Evolutionary conservation across 2,797 vertebrate species (phyloP), one percentile per base, ranked within the genome.

Genomic region (Acrossocheilus wenchowensis): DNA sequence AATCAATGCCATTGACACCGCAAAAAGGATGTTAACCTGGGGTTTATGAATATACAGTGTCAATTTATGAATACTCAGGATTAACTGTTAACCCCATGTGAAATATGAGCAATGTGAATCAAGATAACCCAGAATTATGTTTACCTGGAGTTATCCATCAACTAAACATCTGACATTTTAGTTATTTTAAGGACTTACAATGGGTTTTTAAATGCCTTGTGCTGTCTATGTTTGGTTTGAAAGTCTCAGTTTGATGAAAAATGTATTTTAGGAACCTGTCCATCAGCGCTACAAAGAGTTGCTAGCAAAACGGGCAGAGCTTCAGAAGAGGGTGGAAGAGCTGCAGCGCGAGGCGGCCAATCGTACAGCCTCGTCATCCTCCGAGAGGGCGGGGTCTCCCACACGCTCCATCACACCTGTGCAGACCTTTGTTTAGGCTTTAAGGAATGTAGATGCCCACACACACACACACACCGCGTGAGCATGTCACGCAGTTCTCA

Each of bases 221-320:
- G 48, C 2, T 7, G 17, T 23, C 48, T 43, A 5, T 71, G 36
- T n/a, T 43, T 48, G 26, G 45, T 72, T 23, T 45, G 4, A 54
- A 52, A 26, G 7, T 74, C 41, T 21, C 39, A 19, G 43, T 60
- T 30, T 79, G 52, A n/a, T 71, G 39, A 39, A 36, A 52, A 72
- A 52, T 48, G 1, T 73, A 50, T 77, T 78, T n/a, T 87, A 99
- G 98, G 98, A 99, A 83, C 97, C 97, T 0, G 93, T 99, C 90
- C 98, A 98, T 88, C 97, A 95, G 91, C 97, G 97, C 86, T 97
- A 97, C 87, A 99, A 98, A 93, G 98, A 99, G 93, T 96, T 99
- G 66, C 92, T 99, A 48, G 97, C 96, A 23, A 99, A 98, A 91
- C 95, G 97, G 0, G 96, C 96, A 0, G 98, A 99, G 91, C 96